Evolutionary conservation across 2,113 vertebrate genomes (phyloP).

Genomic region (Elanus axillaris): DNA sequence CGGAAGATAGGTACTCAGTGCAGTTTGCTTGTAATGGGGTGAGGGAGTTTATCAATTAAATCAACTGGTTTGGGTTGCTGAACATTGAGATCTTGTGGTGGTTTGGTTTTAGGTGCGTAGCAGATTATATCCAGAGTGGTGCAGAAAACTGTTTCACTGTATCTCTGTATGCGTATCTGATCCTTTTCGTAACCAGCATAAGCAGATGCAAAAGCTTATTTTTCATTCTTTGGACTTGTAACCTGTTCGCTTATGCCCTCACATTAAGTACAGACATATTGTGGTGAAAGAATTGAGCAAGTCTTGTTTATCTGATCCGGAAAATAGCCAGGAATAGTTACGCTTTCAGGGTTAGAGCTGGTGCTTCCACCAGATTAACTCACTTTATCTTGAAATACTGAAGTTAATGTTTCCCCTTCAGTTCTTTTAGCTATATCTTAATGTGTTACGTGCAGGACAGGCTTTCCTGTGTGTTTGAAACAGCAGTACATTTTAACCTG

Average conservation of each 20-base stretch:
- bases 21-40: neutral
- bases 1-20: neutral
- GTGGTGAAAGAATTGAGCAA: neutral
- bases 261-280: neutral
- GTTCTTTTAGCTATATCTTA: neutral
- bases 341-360: neutral
- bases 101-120: neutral
- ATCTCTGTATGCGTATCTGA: neutral
- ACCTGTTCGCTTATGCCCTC: neutral
- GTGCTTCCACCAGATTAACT: neutral
- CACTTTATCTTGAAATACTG: neutral
- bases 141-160: rapidly evolving
- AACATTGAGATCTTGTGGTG: neutral
- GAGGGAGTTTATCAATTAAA: neutral
- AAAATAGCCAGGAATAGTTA: neutral
- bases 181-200: neutral
- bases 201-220: neutral
- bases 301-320: neutral
- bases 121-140: neutral
- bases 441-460: neutral
- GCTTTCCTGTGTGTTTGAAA: neutral
- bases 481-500: neutral
- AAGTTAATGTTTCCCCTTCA: neutral
- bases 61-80: neutral
- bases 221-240: neutral